Base-by-base conservation (phyloP, 1,140 invertebrate species). In the Euschistus heros region DNA sequence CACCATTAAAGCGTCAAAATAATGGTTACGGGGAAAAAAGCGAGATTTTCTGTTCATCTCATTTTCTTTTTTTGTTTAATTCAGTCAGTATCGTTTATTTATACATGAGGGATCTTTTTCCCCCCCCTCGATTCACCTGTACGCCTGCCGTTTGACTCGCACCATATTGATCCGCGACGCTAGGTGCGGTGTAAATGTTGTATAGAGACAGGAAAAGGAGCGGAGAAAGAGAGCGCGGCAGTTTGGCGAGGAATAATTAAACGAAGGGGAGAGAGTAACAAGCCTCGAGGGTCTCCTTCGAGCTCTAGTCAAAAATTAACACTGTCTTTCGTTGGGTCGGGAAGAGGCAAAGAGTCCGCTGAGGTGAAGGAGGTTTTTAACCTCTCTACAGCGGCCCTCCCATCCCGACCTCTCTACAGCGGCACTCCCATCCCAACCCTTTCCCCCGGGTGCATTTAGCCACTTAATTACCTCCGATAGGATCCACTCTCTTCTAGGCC, bases 221-320 rank as follows among this genome's bases (percentile, higher is more conserved):
- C 22, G 22, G 47, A 13, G 33, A 37, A 37, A 37, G 33, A 37
- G 33, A 18, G n/a, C 47, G n/a, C n/a, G n/a, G 3, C 47, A 50
- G n/a, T 22, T 50, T n/a, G 47, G 47, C 47, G 47, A 50, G 47
- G 47, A 50, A 50, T 50, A 50, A 50, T 50, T 50, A 50, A 50
- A 22, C 47, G 22, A 50, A 17, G 47, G 8, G 47, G n/a, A 14
- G n/a, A 10, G 22, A 50, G 47, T 50, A 50, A 50, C 47, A 50
- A 50, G 47, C 22, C 47, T 22, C 47, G 6, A 0, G 47, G 47
- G 47, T 20, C n/a, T 50, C 47, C 47, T 50, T 18, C 6, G 10
- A 10, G 47, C n/a, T 17, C 14, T 50, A 50, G 47, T 50, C 47
- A 50, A 50, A 50, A 50, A 50, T 50, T 50, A 50, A 50, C 47